Conservation (phyloP, 2,113 vertebrate species). For the Vimba vimba region DNA sequence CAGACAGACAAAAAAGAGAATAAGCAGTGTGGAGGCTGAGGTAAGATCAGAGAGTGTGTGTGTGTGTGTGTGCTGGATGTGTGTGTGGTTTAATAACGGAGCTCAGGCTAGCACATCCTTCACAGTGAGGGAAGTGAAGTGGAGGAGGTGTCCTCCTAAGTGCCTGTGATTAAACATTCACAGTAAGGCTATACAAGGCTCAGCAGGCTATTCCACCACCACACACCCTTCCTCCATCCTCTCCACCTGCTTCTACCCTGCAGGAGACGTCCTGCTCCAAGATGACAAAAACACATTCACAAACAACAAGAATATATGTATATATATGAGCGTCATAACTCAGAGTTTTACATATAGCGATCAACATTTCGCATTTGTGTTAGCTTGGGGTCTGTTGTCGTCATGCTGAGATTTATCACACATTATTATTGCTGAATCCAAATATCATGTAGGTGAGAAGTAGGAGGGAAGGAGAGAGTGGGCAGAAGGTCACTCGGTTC, state of each 20-base stretch:
- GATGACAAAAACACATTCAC: neutral
- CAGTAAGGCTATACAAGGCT: conserved; percentile 11
- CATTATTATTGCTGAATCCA: conserved; percentile 38
- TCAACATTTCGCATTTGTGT: neutral
- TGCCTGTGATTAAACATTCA: conserved; percentile 56
- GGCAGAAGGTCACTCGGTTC: conserved; percentile 1
- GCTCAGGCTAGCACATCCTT: conserved; percentile 44
- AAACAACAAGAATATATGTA: conserved; percentile 1
- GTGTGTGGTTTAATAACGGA: conserved; percentile 46
- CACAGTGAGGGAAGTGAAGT: conserved; percentile 33
- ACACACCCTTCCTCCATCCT: conserved; percentile 33
- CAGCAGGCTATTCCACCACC: conserved; percentile 24
- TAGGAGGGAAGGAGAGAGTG: conserved; percentile 42
- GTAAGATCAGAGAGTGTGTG: neutral
- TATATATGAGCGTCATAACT: neutral
- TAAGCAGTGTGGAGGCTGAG: neutral
- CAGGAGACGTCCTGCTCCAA: conserved; percentile 1
- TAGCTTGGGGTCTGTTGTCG: neutral
- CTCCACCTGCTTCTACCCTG: conserved; percentile 20
- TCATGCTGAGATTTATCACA: conserved; percentile 43
- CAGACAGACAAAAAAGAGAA: neutral
- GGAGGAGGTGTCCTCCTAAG: conserved; percentile 51
- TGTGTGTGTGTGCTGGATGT: neutral
- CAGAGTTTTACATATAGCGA: neutral
- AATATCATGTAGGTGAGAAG: conserved; percentile 36